Evolutionary conservation across 2,888 invertebrate species (phyloP).

Genomic region (Chrysotoxum bicinctum): DNA sequence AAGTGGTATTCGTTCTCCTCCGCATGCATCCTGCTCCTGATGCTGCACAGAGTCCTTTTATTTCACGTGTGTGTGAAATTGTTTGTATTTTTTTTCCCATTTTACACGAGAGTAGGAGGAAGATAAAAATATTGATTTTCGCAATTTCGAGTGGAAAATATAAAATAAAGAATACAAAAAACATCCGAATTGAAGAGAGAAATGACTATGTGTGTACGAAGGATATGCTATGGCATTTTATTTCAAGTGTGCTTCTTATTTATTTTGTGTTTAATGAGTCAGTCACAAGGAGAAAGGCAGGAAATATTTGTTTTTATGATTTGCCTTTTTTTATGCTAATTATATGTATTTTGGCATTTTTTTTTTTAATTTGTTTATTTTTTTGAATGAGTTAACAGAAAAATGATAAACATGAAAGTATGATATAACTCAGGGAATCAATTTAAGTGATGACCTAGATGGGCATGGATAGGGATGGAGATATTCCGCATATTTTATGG

Average conservation of each 20-base stretch:
- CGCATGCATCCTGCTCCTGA: neutral
- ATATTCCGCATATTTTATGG: neutral
- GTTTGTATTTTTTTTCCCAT: neutral
- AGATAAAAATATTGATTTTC: slow-evolving; percentile 55
- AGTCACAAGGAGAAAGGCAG: slow-evolving; percentile 2
- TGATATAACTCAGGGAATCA: neutral
- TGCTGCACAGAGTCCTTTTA: neutral
- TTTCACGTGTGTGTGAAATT: neutral
- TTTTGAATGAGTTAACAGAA: neutral
- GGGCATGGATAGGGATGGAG: neutral
- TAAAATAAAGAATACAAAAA: neutral
- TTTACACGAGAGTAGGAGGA: slow-evolving; percentile 19
- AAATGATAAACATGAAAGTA: neutral
- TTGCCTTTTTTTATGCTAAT: slow-evolving; percentile 1
- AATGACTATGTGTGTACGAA: neutral
- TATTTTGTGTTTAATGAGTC: slow-evolving; percentile 29
- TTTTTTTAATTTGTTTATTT: neutral
- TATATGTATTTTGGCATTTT: neutral
- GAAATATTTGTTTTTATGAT: neutral
- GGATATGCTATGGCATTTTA: neutral
- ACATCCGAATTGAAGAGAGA: neutral
- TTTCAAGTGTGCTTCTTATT: slow-evolving; percentile 6
- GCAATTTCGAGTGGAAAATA: slow-evolving; percentile 13
- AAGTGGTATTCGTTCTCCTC: slow-evolving; percentile 4
- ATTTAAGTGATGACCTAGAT: slow-evolving; percentile 3